Base-by-base conservation (phyloP, 2,113 vertebrate species). In the Scalopus aquaticus region DNA sequence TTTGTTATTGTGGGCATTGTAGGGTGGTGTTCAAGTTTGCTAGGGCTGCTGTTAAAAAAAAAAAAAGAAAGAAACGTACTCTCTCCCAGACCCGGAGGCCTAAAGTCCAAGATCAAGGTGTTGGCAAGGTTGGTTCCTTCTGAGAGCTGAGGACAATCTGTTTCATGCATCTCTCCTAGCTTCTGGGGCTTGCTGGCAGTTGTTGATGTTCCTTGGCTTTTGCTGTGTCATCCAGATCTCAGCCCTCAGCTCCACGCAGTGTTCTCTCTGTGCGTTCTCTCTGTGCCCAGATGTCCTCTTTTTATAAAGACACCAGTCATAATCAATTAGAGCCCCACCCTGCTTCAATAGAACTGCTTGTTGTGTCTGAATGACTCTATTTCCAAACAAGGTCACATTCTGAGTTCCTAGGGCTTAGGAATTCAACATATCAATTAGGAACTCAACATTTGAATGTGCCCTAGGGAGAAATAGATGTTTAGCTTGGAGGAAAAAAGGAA, bases 341-440 rank as follows among this genome's bases (percentile, higher is more conserved):
- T n/a, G 42, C 42, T 85, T 51, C 24, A 62, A n/a, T 42, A 54
- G 74, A 67, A 80, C 65, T 17, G 85, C 26, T 12, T 89, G 81
- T 86, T 81, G 24, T 5, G 69, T 77, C 60, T 72, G 19, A 56
- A 46, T 35, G 26, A 81, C 76, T 35, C 30, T 81, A 3, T 81
- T 96, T 81, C 95, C 67, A 76, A 90, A 76, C 78, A 64, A 87
- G 80, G 51, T 62, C 37, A 65, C 37, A 35, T 64, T 81, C 35
- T 39, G 37, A 92, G 67, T 10, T 93, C 17, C 44, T 73, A 19
- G 22, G 58, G 67, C 1, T 76, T 89, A 90, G 51, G 37, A 89
- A 42, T 81, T 89, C 65, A 67, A 60, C 51, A 69, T 22, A 60
- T 37, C 42, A 74, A 89, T 85, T 80, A 5, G 44, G 44, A 44